phyloP scores from a whole-genome alignment of 2,113 vertebrate species.

The Ibidorhyncha struthersii region DNA sequence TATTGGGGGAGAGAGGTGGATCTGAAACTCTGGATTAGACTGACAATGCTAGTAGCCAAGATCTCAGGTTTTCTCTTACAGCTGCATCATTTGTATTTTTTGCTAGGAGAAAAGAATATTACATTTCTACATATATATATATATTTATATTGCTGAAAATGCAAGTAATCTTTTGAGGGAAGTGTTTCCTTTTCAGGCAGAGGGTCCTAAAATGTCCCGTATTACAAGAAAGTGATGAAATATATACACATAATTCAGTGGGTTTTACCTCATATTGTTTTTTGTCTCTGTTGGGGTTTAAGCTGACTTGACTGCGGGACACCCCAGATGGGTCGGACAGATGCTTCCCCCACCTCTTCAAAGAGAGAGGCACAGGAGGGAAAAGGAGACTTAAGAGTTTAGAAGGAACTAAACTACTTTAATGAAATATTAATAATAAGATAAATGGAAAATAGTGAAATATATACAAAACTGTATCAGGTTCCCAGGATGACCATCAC shows the following conservation, averaged over 20 bases:
- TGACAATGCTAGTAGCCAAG: background rate
- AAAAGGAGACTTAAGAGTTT: too few relatives aligned
- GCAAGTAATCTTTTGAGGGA: background rate
- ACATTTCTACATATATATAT: background rate
- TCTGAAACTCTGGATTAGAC: background rate
- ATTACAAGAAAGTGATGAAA: background rate
- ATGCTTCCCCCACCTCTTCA: too few relatives aligned
- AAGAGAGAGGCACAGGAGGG: too few relatives aligned
- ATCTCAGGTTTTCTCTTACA: background rate
- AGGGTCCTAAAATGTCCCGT: background rate
- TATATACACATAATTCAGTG: too few relatives aligned
- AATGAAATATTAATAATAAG: too few relatives aligned
- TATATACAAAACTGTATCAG: too few relatives aligned
- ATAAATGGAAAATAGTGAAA: too few relatives aligned
- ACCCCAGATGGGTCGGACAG: too few relatives aligned
- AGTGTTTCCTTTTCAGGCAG: background rate
- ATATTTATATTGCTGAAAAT: background rate
- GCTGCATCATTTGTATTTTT: background rate
- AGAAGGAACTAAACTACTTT: too few relatives aligned
- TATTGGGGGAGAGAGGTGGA: fast-evolving
- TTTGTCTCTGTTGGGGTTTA: background rate
- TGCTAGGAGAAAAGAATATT: background rate
- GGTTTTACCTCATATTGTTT: background rate
- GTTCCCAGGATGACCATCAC: too few relatives aligned
- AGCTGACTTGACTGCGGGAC: too few relatives aligned